These are phyloP conservation scores for Schlechtendalia chinensis DNA, from an alignment of 1,140 invertebrate species.

Conservation along the genomic window DNA sequence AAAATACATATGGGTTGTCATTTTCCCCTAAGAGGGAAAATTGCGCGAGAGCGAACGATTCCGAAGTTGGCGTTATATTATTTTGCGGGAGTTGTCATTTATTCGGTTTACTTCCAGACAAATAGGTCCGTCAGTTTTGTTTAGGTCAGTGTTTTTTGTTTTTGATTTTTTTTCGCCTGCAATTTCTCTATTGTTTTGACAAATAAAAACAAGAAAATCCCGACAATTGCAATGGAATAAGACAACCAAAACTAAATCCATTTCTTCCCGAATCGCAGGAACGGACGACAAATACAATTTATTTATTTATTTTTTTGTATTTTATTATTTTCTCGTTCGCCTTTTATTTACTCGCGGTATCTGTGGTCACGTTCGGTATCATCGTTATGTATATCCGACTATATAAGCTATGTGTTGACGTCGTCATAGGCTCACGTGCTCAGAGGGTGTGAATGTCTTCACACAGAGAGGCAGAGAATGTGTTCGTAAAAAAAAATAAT, in stretches of 20 bases:
- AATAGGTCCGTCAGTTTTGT: conserved; percentile 15
- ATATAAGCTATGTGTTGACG: too few relatives aligned
- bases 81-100: conserved; percentile 14
- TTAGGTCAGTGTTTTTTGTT: not conserved
- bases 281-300: too few relatives aligned
- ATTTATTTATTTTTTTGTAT: conserved; percentile 9
- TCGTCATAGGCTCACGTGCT: too few relatives aligned
- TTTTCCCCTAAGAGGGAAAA: not conserved
- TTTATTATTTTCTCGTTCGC: not conserved
- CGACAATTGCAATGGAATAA: not conserved
- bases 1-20: not conserved
- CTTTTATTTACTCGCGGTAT: too few relatives aligned
- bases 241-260: not conserved
- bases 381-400: too few relatives aligned
- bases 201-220: not conserved
- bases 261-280: not conserved
- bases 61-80: not conserved
- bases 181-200: not conserved
- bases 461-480: too few relatives aligned
- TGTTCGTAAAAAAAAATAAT: too few relatives aligned
- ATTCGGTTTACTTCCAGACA: conserved; percentile 26
- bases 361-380: not conserved
- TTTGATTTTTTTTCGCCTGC: too few relatives aligned
- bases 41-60: not conserved
- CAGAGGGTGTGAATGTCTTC: too few relatives aligned